These are phyloP conservation scores for Threskiornis aethiopicus DNA, from an alignment of 2,797 vertebrate genomes.

Conservation along the genomic window DNA sequence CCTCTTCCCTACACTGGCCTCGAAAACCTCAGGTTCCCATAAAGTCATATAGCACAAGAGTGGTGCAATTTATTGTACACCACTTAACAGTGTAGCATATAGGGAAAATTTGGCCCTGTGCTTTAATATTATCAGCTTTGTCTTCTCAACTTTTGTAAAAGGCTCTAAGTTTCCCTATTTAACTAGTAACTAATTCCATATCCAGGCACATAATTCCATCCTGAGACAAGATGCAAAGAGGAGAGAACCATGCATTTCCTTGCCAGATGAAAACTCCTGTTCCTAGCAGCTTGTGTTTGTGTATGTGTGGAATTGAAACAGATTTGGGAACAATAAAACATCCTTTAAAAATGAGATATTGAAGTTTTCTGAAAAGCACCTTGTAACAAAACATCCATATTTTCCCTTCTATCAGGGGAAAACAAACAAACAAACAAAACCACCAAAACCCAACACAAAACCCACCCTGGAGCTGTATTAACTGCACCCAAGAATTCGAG, in stretches of 20 bases:
- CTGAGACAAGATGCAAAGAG: background rate
- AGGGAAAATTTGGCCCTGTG: background rate
- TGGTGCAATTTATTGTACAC: background rate
- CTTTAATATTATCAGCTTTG: background rate
- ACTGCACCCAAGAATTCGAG: background rate
- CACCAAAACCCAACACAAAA: background rate
- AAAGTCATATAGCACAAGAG: background rate
- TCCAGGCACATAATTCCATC: background rate
- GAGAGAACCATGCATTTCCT: fast-evolving
- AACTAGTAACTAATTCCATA: background rate
- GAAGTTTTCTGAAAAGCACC: background rate
- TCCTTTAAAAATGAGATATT: background rate
- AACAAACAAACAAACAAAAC: too few species aligned
- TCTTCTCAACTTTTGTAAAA: background rate
- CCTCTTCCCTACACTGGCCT: background rate
- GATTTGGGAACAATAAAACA: background rate
- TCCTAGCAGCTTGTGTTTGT: background rate
- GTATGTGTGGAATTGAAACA: background rate
- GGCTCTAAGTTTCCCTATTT: background rate
- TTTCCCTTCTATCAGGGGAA: background rate
- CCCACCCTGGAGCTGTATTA: background rate
- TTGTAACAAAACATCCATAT: background rate
- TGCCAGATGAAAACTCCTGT: background rate
- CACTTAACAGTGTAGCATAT: fast-evolving
- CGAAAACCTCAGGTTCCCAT: background rate